Conservation (phyloP, 2,888 invertebrate genomes). For the Trissolcus japonicus region DNA sequence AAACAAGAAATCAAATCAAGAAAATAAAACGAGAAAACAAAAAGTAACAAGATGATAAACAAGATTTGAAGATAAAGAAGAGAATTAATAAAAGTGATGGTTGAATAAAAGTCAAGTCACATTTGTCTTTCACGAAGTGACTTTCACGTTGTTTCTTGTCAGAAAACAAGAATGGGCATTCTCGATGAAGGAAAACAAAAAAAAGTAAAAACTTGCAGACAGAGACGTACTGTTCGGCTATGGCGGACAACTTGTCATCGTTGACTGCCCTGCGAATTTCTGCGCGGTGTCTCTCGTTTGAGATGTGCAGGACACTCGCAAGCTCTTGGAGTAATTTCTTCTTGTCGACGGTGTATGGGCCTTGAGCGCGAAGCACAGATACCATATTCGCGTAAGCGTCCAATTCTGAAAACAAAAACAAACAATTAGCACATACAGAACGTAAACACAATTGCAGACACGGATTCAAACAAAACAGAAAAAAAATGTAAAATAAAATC, state of each 20-base stretch:
- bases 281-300: conserved; percentile 92
- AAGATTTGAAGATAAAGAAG: too few relatives aligned
- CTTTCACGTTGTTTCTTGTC: too few relatives aligned
- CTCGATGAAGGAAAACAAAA: not conserved
- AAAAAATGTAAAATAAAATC: not conserved
- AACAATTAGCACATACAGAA: not conserved
- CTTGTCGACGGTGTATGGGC: conserved; percentile 89
- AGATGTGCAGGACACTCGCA: conserved; percentile 88
- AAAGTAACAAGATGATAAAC: too few relatives aligned
- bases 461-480: too few relatives aligned
- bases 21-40: too few relatives aligned
- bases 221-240: conserved; percentile 88
- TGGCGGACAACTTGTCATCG: conserved; percentile 91
- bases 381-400: conserved; percentile 94
- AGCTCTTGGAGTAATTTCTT: conserved; percentile 89
- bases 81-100: too few relatives aligned
- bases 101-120: too few relatives aligned
- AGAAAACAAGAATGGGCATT: too few relatives aligned
- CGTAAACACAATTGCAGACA: not conserved
- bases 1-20: too few relatives aligned
- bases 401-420: conserved; percentile 82
- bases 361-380: conserved; percentile 94
- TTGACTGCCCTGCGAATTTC: conserved; percentile 94
- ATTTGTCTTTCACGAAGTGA: too few relatives aligned
- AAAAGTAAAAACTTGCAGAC: not conserved